Base-by-base conservation (phyloP, 2,797 vertebrate genomes). In the Dipus sagitta region DNA sequence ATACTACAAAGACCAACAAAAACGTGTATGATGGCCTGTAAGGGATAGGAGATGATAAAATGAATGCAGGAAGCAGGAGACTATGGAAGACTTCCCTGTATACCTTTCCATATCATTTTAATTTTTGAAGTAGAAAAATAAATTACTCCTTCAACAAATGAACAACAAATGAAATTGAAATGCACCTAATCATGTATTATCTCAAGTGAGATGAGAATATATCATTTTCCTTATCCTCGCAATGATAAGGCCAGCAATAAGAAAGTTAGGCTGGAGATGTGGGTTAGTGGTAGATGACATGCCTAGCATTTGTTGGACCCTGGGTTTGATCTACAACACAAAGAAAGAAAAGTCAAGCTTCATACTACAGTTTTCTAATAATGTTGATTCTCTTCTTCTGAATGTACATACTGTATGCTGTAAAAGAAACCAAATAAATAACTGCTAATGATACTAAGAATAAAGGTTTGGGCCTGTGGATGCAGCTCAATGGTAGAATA, bases 121-220 rank as follows among this genome's bases (percentile, higher is more conserved):
- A 85, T 18, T 86, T 93, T 68, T 88, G 65, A 93, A 64, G 88
- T 74, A 79, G 47, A 9, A 72, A 94, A 89, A 86, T 11, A 6
- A 52, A 77, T 74, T 78, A 72, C 28, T 64, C 38, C 28, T 62
- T 90, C 54, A 71, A 88, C 47, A 92, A 62, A 84, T 34, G 10
- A 90, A 84, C 54, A 71, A 88, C 47, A 92, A 62, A 84, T 34
- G 10, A 90, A 84, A 75, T 26, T 74, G 20, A 64, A 72, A n/a
- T 78, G 20, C 47, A 64, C 32, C 18, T 84, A 92, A 68, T 65
- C 54, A 3, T 58, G 14, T 90, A 75, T 62, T 75, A 58, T 42
- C 74, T 67, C 47, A 84, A 76, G 8, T 68, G 54, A 86, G 1
- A 80, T 75, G 47, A 88, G 82, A 91, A 82, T 34, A 60, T 32